A percentile compares a stretch with the other conserved stretches of the same genome.
Conservation (phyloP, 92 coral and sea anemone species). For the Plumapathes pennacea region DNA sequence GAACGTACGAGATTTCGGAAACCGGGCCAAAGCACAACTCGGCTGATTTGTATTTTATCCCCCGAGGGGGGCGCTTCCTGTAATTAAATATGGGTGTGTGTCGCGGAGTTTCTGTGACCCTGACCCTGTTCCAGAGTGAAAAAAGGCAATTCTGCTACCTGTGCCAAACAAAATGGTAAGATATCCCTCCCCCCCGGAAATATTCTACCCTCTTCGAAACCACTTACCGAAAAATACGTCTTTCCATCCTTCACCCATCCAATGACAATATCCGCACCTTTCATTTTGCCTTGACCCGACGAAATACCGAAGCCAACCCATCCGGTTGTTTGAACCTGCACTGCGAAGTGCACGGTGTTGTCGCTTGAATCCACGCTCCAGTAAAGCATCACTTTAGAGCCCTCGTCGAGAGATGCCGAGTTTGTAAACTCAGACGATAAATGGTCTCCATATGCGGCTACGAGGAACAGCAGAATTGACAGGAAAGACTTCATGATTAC, state of each 20-base stretch:
- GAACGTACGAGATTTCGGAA: too few relatives aligned
- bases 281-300: conserved; percentile 51
- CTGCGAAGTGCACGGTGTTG: conserved; percentile 37
- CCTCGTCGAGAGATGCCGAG: conserved; percentile 30
- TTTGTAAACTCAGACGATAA: conserved; percentile 19
- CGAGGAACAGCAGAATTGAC: background rate
- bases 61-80: too few relatives aligned
- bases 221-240: conserved; percentile 34
- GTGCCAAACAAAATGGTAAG: too few relatives aligned
- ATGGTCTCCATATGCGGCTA: background rate
- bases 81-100: too few relatives aligned
- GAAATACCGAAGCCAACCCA: conserved; percentile 72
- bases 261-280: conserved; percentile 54
- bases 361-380: conserved; percentile 32
- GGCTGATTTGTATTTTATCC: too few relatives aligned
- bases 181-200: too few relatives aligned
- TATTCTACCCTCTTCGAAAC: too few relatives aligned
- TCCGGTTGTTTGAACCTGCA: conserved; percentile 50
- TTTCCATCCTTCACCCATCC: conserved; percentile 54
- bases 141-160: too few relatives aligned
- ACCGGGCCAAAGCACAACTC: too few relatives aligned
- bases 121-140: too few relatives aligned
- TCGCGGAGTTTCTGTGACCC: too few relatives aligned
- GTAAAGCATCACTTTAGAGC: conserved; percentile 35
- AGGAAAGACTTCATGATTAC: background rate